Evolutionary conservation across 2,113 vertebrate species (phyloP).

Genomic region (Tursiops truncatus): DNA sequence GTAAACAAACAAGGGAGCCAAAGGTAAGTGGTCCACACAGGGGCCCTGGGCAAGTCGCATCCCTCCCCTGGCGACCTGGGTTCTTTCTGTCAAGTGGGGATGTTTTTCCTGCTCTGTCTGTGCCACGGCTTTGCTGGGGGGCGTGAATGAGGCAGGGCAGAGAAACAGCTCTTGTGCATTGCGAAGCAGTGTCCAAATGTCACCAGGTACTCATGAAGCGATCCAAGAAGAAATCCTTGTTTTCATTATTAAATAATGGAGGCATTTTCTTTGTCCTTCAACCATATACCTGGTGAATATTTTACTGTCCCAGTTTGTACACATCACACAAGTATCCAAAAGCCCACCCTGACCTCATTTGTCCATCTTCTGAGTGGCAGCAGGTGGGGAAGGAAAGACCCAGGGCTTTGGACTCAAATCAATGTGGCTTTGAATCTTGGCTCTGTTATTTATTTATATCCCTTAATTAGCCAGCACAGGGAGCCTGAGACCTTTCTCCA

Average conservation of each 20-base stretch:
- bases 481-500: neutral
- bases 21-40: neutral
- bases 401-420: neutral
- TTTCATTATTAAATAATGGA: neutral
- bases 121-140: fast-evolving
- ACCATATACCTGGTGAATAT: neutral
- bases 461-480: neutral
- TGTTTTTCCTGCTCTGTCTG: too few species aligned
- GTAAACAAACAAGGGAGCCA: neutral
- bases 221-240: neutral
- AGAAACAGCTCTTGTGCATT: neutral
- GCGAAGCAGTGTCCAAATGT: neutral
- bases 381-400: neutral
- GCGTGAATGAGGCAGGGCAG: neutral
- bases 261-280: neutral
- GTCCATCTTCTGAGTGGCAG: neutral
- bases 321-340: neutral
- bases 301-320: neutral
- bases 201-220: neutral
- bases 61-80: neutral
- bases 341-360: neutral
- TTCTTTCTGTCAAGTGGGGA: neutral
- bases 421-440: neutral
- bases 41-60: too few species aligned
- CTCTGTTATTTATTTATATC: neutral